Percentiles rank a stretch among this genome's conserved stretches.
Evolutionary conservation across 2,888 invertebrate genomes (phyloP).

Genomic region (Drosophila diplacantha): DNA sequence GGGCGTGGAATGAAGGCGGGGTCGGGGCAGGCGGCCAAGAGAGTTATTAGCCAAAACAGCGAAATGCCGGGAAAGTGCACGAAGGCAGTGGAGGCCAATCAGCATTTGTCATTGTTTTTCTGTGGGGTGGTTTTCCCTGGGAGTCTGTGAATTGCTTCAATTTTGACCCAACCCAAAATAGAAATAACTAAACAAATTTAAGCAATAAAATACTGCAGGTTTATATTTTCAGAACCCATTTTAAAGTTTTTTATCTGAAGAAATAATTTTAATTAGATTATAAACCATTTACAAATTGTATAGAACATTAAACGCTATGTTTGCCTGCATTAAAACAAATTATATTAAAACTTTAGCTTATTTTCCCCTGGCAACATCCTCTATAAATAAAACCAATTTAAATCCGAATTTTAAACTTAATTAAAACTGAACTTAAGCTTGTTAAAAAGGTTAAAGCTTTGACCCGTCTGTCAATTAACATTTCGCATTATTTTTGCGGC

Average conservation of each 20-base stretch:
- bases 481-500: slow-evolving; percentile 27
- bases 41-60: slow-evolving; percentile 21
- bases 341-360: too few relatives aligned
- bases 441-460: slow-evolving; percentile 20
- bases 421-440: slow-evolving; percentile 1
- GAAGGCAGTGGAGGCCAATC: slow-evolving; percentile 32
- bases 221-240: not conserved
- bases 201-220: not conserved
- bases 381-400: not conserved
- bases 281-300: not conserved
- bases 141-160: not conserved
- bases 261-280: too few relatives aligned
- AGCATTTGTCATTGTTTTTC: slow-evolving; percentile 35
- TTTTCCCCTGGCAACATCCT: not conserved
- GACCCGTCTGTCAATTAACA: slow-evolving; percentile 34
- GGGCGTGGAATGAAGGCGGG: slow-evolving; percentile 48
- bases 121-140: not conserved
- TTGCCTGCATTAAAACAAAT: not conserved
- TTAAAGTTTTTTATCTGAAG: not conserved
- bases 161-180: slow-evolving; percentile 16
- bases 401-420: not conserved
- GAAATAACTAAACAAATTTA: not conserved
- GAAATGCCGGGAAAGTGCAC: slow-evolving; percentile 35
- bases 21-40: slow-evolving; percentile 16
- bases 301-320: too few relatives aligned